A percentile compares a stretch with the other conserved stretches of the same genome.
These are phyloP conservation scores for Melanotaenia nigrans DNA, from an alignment of 2,797 vertebrate species.

Conservation along the genomic window DNA sequence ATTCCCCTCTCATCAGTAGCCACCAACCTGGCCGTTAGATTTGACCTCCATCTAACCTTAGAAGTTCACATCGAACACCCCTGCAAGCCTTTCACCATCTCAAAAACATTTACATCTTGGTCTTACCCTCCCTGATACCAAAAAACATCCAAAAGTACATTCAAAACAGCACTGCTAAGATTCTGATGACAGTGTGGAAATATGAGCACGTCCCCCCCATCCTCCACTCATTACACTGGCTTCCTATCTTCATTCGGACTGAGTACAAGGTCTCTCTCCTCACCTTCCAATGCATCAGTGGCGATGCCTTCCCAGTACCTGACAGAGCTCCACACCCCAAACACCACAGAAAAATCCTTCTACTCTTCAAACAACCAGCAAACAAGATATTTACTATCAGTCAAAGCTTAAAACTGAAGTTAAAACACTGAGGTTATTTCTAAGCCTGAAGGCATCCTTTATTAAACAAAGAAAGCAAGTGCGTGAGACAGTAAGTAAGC, in stretches of 20 bases:
- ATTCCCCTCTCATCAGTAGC: background rate
- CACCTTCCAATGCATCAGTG: background rate
- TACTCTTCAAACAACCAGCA: background rate
- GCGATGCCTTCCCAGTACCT: background rate
- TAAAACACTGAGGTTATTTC: slow-evolving; percentile 8
- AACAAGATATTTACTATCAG: background rate
- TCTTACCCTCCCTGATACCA: background rate
- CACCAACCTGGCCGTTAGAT: background rate
- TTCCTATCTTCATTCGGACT: background rate
- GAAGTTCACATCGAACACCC: background rate
- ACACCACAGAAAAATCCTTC: background rate
- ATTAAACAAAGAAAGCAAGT: slow-evolving; percentile 22
- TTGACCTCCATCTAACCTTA: background rate
- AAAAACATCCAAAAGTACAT: background rate
- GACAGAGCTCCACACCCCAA: background rate
- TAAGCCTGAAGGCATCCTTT: slow-evolving; percentile 4
- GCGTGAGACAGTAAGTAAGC: slow-evolving; percentile 26
- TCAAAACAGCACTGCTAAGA: background rate
- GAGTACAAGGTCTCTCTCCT: background rate
- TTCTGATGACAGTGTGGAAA: slow-evolving; percentile 2
- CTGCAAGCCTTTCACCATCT: background rate
- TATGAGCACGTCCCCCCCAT: slow-evolving; percentile 5
- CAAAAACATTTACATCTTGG: background rate
- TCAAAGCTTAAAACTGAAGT: background rate
- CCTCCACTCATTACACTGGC: background rate